These are phyloP conservation scores for Gambusia holbrooki DNA, from an alignment of 2,113 vertebrate genomes.

Conservation along the genomic window DNA sequence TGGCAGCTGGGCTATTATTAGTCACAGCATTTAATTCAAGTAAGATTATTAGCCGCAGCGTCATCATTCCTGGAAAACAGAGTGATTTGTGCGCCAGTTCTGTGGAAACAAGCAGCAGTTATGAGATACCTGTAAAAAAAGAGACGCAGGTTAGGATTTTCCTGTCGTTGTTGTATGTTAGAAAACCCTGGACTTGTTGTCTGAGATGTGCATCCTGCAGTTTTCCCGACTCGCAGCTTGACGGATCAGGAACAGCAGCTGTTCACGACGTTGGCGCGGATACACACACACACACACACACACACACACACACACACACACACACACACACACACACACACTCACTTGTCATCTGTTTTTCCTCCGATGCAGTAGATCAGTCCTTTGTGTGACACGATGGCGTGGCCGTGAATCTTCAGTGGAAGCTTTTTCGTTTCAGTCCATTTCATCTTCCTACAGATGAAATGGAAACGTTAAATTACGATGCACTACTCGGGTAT, in stretches of 20 bases:
- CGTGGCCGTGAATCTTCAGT: slow-evolving; percentile 94
- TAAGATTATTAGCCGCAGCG: not conserved
- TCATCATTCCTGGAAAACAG: not conserved
- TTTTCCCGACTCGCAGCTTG: slow-evolving; percentile 37
- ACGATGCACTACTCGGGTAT: not conserved
- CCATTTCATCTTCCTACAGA: slow-evolving; percentile 89
- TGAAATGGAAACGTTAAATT: not conserved
- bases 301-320: slow-evolving; percentile 73
- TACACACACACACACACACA: slow-evolving; percentile 27
- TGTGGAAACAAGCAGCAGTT: not conserved
- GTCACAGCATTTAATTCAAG: not conserved
- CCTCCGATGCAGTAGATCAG: slow-evolving; percentile 95
- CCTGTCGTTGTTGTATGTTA: slow-evolving; percentile 11
- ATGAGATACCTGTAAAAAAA: not conserved
- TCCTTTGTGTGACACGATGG: slow-evolving; percentile 90
- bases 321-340: slow-evolving; percentile 32
- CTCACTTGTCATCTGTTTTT: slow-evolving; percentile 99
- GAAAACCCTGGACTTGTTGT: slow-evolving; percentile 6
- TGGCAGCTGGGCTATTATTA: not conserved
- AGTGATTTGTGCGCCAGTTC: not conserved
- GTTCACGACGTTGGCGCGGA: slow-evolving; percentile 14
- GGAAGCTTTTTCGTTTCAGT: slow-evolving; percentile 94
- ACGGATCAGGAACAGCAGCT: slow-evolving; percentile 66
- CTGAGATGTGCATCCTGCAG: not conserved
- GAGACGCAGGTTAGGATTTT: slow-evolving; percentile 3